phyloP scores from a whole-genome alignment of 2,113 vertebrate genomes.

The Eulemur rufifrons region DNA sequence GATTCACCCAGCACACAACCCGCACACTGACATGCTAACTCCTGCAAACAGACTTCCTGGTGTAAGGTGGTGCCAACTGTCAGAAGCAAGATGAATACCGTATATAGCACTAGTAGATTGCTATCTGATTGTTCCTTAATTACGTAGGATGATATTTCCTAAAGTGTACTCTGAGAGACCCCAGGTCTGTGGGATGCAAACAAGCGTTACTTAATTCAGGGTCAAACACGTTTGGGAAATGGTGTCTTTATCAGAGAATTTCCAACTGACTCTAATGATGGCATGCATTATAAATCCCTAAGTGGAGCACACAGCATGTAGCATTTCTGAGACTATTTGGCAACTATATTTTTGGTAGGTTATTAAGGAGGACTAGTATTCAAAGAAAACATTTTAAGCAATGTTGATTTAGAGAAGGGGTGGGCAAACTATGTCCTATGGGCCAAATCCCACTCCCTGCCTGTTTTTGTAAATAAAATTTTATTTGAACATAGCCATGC shows the following conservation, averaged over 20 bases:
- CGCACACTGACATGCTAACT: not conserved
- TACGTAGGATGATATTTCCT: not conserved
- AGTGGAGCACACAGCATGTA: not conserved
- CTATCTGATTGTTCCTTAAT: not conserved
- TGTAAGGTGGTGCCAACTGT: not conserved
- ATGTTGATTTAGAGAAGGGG: not conserved
- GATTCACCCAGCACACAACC: not conserved
- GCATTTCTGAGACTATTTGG: not conserved
- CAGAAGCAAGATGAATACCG: not conserved
- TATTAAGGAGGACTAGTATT: not conserved
- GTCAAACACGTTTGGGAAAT: not conserved
- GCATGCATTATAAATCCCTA: not conserved
- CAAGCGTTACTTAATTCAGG: not conserved
- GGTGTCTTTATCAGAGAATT: not conserved
- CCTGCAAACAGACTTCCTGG: not conserved
- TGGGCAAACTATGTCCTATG: not conserved
- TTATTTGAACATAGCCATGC: not conserved
- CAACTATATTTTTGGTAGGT: not conserved
- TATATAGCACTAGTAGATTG: not conserved
- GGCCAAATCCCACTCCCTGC: not conserved
- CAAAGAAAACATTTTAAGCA: conserved; percentile 18
- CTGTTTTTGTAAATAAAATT: not conserved
- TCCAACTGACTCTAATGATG: not conserved
- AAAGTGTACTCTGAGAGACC: not conserved
- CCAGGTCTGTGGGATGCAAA: not conserved